phyloP scores from a whole-genome alignment of 2,888 invertebrate genomes.

The Cephus pygmeus region DNA sequence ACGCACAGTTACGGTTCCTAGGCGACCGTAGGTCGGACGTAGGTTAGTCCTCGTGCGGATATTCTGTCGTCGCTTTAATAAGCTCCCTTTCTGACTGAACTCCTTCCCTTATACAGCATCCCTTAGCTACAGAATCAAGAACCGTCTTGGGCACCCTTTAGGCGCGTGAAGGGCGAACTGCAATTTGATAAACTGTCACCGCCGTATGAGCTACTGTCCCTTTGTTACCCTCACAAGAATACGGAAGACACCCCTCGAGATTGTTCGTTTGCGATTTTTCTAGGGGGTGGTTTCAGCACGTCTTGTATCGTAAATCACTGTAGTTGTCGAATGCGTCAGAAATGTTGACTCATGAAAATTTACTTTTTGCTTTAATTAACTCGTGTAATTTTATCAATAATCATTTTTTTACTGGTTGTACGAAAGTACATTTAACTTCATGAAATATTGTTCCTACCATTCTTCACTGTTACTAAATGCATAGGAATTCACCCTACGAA shows the following conservation, averaged over 20 bases:
- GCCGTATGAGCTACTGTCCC: constrained; percentile 16
- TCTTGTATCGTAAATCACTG: not conserved
- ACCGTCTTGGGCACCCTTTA: constrained; percentile 46
- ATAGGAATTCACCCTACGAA: not conserved
- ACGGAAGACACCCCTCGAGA: not conserved
- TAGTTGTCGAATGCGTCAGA: not conserved
- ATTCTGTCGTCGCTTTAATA: constrained; percentile 56
- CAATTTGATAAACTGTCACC: constrained; percentile 60
- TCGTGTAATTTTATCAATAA: not conserved
- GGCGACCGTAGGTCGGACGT: constrained; percentile 40
- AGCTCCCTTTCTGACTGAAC: constrained; percentile 42
- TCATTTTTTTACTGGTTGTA: not conserved
- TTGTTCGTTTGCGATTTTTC: not conserved
- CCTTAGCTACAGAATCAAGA: not conserved
- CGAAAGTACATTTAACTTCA: not conserved
- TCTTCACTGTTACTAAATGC: not conserved
- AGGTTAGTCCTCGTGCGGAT: constrained; percentile 45
- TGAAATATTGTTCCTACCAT: not conserved
- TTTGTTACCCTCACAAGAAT: not conserved
- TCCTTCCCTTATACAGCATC: not conserved
- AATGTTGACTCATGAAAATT: not conserved
- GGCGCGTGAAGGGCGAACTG: constrained; percentile 41
- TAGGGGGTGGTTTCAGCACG: not conserved
- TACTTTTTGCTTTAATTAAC: not conserved
- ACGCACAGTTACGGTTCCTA: constrained; percentile 34